Conservation (phyloP, 1,140 invertebrate species). For the Caerostris darwini region DNA sequence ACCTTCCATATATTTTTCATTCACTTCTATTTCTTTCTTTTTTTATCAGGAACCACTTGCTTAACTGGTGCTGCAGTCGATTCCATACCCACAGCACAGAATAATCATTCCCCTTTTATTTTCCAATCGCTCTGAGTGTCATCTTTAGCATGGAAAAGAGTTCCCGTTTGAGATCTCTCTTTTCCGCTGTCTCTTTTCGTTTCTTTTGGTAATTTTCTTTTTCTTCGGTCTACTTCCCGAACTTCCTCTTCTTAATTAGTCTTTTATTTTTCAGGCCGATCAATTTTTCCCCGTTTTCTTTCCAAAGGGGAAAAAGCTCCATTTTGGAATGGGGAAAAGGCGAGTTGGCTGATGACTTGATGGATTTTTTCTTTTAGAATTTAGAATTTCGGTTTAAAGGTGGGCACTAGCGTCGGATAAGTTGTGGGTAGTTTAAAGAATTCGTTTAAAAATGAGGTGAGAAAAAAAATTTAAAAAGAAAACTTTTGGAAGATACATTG, state of each 20-base stretch:
- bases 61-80: no score
- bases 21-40: no score
- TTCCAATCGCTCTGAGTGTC: conserved; percentile 6
- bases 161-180: conserved; percentile 7
- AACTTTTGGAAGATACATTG: no score
- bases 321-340: background rate
- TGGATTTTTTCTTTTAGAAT: background rate
- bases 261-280: conserved; percentile 25
- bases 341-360: background rate
- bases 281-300: background rate
- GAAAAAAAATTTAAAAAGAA: no score
- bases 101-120: background rate
- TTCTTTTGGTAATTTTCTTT: background rate
- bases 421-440: no score
- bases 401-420: no score
- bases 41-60: no score
- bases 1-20: no score
- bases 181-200: background rate
- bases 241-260: conserved; percentile 1
- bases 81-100: background rate
- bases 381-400: background rate
- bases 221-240: background rate
- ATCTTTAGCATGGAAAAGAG: background rate
- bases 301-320: background rate
- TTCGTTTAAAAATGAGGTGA: no score